Percentiles rank a stretch among this genome's conserved stretches.
These are phyloP conservation scores for Arnoldichthys spilopterus DNA, from an alignment of 2,797 vertebrate species.

Conservation along the genomic window DNA sequence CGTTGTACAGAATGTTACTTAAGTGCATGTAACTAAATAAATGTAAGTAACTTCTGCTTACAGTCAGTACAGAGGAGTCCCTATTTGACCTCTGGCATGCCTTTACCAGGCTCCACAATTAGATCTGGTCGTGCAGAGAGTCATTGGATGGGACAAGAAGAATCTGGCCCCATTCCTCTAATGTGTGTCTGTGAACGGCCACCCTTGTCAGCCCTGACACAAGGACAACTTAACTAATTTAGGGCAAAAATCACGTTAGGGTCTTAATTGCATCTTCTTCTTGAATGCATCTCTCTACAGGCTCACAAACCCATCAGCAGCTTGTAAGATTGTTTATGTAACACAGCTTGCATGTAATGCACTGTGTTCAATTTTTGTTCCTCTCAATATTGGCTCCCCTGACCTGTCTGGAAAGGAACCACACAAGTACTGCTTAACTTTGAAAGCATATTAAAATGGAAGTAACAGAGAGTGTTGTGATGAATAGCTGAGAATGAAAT, in stretches of 20 bases:
- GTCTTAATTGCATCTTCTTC: conserved; percentile 71
- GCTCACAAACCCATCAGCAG: conserved; percentile 29
- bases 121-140: conserved; percentile 39
- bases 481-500: not conserved
- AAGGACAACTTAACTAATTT: conserved; percentile 66
- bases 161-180: conserved; percentile 45
- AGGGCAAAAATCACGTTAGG: conserved; percentile 73
- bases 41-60: not conserved
- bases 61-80: not conserved
- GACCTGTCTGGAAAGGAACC: not conserved
- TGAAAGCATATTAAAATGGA: not conserved
- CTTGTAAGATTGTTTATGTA: conserved; percentile 44
- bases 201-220: conserved; percentile 61
- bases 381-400: not conserved
- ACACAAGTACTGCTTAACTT: not conserved
- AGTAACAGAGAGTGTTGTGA: not conserved
- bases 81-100: conserved; percentile 20
- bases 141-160: not conserved
- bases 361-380: not conserved
- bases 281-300: conserved; percentile 26
- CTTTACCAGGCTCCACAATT: conserved; percentile 17
- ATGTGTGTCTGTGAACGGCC: conserved; percentile 70
- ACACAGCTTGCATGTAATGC: not conserved
- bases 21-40: not conserved
- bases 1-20: not conserved